These are phyloP conservation scores for Falco cherrug DNA, from an alignment of 2,797 vertebrate genomes.

Conservation along the genomic window DNA sequence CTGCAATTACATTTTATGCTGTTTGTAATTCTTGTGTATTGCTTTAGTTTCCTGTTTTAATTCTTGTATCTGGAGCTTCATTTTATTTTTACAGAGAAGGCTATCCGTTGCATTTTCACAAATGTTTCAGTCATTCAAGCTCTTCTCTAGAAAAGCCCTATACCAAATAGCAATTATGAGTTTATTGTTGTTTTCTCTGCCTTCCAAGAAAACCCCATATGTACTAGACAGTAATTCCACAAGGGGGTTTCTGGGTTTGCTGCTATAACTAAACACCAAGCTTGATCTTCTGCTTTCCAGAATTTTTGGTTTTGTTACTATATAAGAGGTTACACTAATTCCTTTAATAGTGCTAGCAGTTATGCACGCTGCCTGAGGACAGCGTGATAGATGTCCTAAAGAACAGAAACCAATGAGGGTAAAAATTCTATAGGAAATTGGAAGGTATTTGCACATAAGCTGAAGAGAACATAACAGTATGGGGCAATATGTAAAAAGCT, in stretches of 20 bases:
- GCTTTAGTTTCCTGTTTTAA: not conserved
- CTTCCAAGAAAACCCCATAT: not conserved
- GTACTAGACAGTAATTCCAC: not conserved
- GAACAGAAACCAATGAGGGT: not conserved
- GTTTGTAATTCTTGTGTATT: not conserved
- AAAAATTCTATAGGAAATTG: not conserved
- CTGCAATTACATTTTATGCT: constrained; percentile 21
- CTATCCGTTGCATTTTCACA: not conserved
- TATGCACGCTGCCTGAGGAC: not conserved
- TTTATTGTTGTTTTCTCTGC: not conserved
- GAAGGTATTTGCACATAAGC: not conserved
- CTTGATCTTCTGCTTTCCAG: not conserved
- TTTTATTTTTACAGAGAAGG: not conserved
- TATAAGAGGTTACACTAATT: not conserved
- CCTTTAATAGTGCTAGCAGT: not conserved
- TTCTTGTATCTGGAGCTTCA: not conserved
- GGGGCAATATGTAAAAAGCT: constrained; percentile 19
- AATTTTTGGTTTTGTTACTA: not conserved
- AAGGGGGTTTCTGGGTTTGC: not conserved
- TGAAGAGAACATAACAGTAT: not conserved
- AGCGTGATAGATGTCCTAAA: not conserved
- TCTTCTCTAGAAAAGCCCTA: not conserved
- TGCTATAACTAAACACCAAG: not conserved
- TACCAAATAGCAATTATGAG: not conserved
- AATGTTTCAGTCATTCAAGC: not conserved